phyloP scores from a whole-genome alignment of 2,888 invertebrate genomes.

The Diaphora mendica region DNA sequence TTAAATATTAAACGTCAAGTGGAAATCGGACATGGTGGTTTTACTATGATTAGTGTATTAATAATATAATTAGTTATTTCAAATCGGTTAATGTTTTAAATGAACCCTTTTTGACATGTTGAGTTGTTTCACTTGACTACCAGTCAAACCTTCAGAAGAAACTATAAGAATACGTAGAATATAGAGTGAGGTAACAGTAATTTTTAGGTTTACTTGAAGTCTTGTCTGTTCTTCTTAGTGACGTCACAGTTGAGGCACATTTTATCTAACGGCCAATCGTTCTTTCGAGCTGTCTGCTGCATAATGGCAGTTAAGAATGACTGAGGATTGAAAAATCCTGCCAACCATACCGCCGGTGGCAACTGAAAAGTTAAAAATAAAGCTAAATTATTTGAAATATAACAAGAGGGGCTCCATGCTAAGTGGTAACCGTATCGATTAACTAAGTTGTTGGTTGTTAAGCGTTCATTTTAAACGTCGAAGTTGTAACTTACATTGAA shows the following conservation, averaged over 20 bases:
- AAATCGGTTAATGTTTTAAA: too few relatives aligned
- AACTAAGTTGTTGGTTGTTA: too few relatives aligned
- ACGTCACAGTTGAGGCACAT: conserved; percentile 98
- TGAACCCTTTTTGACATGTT: neutral
- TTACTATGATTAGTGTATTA: too few relatives aligned
- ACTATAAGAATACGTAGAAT: neutral
- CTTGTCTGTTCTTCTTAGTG: conserved; percentile 94
- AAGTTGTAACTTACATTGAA: conserved; percentile 86
- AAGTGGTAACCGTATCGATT: too few relatives aligned
- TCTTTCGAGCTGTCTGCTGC: conserved; percentile 98
- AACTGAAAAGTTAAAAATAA: conserved; percentile 75
- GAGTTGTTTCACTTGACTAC: neutral
- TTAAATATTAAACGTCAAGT: neutral
- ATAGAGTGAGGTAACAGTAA: neutral
- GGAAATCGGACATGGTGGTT: too few relatives aligned
- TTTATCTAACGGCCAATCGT: conserved; percentile 98
- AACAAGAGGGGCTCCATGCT: neutral
- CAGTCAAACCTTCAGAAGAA: neutral
- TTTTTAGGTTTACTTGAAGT: conserved; percentile 89
- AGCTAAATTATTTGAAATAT: neutral
- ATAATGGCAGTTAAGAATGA: conserved; percentile 98
- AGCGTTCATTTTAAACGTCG: too few relatives aligned
- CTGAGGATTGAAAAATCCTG: conserved; percentile 98
- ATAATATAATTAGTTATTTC: too few relatives aligned
- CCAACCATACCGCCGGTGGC: conserved; percentile 96